These are phyloP conservation scores for Dorcus hopei DNA, from an alignment of 2,888 invertebrate genomes.

Conservation along the genomic window DNA sequence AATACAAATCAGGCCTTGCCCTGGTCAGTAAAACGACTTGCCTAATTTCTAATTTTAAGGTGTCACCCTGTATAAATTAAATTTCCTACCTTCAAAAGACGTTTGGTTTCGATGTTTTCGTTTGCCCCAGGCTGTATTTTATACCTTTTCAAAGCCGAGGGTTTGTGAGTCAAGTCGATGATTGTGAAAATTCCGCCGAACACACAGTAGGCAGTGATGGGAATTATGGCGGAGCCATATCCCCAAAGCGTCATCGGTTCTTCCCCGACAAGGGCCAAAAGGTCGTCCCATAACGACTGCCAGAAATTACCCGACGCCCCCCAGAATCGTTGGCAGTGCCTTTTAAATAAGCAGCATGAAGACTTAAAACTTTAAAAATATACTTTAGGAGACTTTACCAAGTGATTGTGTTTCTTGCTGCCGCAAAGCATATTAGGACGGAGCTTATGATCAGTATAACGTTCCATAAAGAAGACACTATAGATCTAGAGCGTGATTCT, in stretches of 20 bases:
- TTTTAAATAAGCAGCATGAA: slow-evolving; percentile 39
- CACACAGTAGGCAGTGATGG: slow-evolving; percentile 69
- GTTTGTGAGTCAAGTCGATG: slow-evolving; percentile 71
- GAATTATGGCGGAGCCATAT: slow-evolving; percentile 59
- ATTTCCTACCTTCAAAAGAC: slow-evolving; percentile 54
- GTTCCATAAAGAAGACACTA: slow-evolving; percentile 62
- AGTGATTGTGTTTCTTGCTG: slow-evolving; percentile 74
- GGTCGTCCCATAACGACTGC: slow-evolving; percentile 77
- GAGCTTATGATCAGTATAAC: slow-evolving; percentile 73
- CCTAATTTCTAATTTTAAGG: too few species aligned
- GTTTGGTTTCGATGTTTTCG: slow-evolving; percentile 66
- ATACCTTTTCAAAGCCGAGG: slow-evolving; percentile 68
- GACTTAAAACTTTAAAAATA: too few species aligned
- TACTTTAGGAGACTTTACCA: slow-evolving; percentile 55
- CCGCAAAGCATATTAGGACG: slow-evolving; percentile 68
- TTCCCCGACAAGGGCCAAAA: slow-evolving; percentile 64
- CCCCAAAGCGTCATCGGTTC: slow-evolving; percentile 66
- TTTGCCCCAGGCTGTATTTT: slow-evolving; percentile 81
- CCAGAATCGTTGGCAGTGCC: slow-evolving; percentile 80
- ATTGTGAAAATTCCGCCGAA: slow-evolving; percentile 71
- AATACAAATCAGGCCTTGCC: neutral
- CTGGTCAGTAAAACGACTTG: too few species aligned
- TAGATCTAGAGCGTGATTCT: slow-evolving; percentile 19
- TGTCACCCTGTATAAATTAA: neutral
- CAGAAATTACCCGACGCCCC: slow-evolving; percentile 83